phyloP scores from a whole-genome alignment of 2,113 vertebrate genomes.

The Noturus placidus region DNA sequence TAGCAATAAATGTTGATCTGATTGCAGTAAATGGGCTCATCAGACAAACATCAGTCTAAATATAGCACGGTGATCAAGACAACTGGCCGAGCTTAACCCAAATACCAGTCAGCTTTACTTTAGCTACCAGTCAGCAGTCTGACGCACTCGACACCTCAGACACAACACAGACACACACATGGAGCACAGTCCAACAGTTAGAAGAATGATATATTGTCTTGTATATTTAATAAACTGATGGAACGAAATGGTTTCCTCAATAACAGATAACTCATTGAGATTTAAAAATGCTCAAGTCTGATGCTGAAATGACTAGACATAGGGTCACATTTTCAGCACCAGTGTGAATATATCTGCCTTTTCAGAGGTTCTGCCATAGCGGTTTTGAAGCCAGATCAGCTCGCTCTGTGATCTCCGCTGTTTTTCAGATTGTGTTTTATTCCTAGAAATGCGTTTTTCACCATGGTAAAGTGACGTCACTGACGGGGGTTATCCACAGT shows the following conservation, averaged over 20 bases:
- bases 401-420: no score
- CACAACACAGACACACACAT: slow-evolving; percentile 11
- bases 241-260: neutral
- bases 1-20: neutral
- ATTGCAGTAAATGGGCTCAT: neutral
- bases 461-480: no score
- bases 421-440: no score
- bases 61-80: slow-evolving; percentile 39
- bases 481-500: no score
- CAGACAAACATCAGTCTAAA: slow-evolving; percentile 36
- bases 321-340: no score
- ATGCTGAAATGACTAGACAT: no score
- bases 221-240: neutral
- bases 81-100: slow-evolving; percentile 45
- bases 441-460: no score
- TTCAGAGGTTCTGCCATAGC: no score
- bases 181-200: neutral
- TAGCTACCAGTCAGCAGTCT: slow-evolving; percentile 34
- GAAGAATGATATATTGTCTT: neutral
- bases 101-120: slow-evolving; percentile 39
- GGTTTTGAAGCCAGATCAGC: no score
- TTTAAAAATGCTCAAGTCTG: no score
- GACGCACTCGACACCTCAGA: slow-evolving; percentile 31
- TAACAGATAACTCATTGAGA: neutral
- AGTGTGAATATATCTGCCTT: no score